These are phyloP conservation scores for Paraescarpia echinospica DNA, from an alignment of 1,140 invertebrate species.

Conservation along the genomic window DNA sequence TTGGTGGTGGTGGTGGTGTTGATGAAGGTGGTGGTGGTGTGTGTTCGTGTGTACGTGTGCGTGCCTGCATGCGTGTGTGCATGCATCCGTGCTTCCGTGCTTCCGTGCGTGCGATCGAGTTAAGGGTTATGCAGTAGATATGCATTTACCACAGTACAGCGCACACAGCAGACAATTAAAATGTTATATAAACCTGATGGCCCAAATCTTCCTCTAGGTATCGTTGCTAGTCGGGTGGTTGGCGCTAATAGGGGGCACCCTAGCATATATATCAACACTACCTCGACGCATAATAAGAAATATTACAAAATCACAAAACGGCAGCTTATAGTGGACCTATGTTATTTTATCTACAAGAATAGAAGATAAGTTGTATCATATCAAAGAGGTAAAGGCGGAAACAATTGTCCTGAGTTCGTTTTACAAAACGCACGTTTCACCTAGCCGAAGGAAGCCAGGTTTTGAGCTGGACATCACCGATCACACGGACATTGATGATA, in stretches of 20 bases:
- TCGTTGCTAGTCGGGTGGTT: slow-evolving; percentile 20
- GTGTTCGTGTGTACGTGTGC: too few relatives aligned
- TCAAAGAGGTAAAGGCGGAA: slow-evolving; percentile 66
- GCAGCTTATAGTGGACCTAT: not conserved
- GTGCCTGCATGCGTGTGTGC: too few relatives aligned
- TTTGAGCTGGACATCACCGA: slow-evolving; percentile 69
- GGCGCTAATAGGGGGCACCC: slow-evolving; percentile 21
- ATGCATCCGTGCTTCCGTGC: too few relatives aligned
- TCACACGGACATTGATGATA: slow-evolving; percentile 69
- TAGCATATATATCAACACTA: slow-evolving; percentile 20
- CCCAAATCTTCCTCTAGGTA: slow-evolving; percentile 7
- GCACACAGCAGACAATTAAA: not conserved
- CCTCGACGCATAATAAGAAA: not conserved
- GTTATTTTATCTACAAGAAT: slow-evolving; percentile 17
- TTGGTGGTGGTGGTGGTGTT: too few relatives aligned
- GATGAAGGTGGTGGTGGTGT: too few relatives aligned
- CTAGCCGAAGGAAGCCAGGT: not conserved
- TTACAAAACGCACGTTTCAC: slow-evolving; percentile 45
- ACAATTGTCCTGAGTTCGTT: slow-evolving; percentile 74
- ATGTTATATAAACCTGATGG: not conserved
- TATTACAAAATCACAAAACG: not conserved
- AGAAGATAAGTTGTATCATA: slow-evolving; percentile 62
- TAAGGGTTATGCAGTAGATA: too few relatives aligned
- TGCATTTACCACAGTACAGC: not conserved
- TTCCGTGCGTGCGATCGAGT: too few relatives aligned